phyloP scores from a whole-genome alignment of 2,797 vertebrate genomes.

The Eurystomus glaucurus region DNA sequence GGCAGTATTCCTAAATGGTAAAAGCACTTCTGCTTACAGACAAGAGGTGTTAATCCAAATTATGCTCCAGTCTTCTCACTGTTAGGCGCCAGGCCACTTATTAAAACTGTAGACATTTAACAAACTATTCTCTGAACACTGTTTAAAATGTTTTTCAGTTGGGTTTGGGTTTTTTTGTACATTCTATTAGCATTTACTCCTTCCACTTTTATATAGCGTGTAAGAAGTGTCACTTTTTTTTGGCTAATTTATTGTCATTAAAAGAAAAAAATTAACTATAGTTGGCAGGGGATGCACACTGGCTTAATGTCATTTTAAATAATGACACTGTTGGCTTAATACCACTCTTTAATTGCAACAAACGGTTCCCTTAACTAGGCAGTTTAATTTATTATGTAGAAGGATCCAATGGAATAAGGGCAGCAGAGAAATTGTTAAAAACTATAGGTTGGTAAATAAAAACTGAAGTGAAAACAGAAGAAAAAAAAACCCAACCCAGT shows the following conservation, averaged over 20 bases:
- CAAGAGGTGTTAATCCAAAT: not conserved
- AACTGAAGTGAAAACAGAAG: not conserved
- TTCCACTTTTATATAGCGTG: not conserved
- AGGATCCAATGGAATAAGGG: not conserved
- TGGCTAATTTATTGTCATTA: not conserved
- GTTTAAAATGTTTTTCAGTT: not conserved
- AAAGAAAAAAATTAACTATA: not conserved
- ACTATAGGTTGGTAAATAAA: not conserved
- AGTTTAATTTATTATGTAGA: not conserved
- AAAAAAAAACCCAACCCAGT: not conserved
- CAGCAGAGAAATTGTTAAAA: not conserved
- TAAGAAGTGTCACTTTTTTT: not conserved
- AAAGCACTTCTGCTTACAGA: not conserved
- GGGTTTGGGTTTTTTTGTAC: fast-evolving
- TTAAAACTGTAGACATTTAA: not conserved
- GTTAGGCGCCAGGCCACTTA: fast-evolving
- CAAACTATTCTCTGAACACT: not conserved
- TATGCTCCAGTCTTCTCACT: not conserved
- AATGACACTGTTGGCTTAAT: not conserved
- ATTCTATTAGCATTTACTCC: not conserved
- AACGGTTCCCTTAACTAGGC: not conserved
- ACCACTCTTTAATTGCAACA: not conserved
- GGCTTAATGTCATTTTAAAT: not conserved
- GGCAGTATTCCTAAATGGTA: not conserved
- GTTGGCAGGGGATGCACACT: fast-evolving